phyloP scores from a whole-genome alignment of 2,888 invertebrate species.

The Alcis repandata region DNA sequence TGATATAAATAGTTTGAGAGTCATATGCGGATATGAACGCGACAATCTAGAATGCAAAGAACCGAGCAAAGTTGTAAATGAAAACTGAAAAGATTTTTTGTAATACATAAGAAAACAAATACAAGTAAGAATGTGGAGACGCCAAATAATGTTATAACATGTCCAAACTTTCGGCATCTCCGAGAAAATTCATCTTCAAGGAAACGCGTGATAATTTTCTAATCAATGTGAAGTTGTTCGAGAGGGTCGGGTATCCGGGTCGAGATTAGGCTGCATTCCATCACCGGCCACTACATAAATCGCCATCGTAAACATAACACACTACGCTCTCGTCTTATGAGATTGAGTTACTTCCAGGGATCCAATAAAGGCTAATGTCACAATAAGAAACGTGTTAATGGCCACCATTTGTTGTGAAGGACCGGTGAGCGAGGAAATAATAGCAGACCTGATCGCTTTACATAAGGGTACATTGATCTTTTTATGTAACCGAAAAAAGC shows the following conservation, averaged over 20 bases:
- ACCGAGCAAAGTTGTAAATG: conserved; percentile 4
- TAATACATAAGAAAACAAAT: neutral
- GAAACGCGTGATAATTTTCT: conserved; percentile 37
- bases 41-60: conserved; percentile 6
- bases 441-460: conserved; percentile 52
- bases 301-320: conserved; percentile 56
- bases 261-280: conserved; percentile 41
- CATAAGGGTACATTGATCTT: conserved; percentile 26
- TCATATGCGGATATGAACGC: conserved; percentile 23
- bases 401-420: conserved; percentile 68
- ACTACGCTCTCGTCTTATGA: conserved; percentile 61
- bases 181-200: conserved; percentile 27
- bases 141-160: neutral
- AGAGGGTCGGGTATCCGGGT: conserved; percentile 35
- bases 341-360: conserved; percentile 70
- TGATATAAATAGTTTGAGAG: conserved; percentile 21
- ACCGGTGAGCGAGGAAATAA: conserved; percentile 60
- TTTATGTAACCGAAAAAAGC: conserved; percentile 2
- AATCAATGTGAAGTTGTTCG: conserved; percentile 39
- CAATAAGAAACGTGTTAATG: conserved; percentile 78
- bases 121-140: neutral
- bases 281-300: conserved; percentile 44
- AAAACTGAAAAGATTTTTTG: neutral
- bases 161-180: conserved; percentile 15
- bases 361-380: conserved; percentile 76